Evolutionary conservation across 2,797 vertebrate species (phyloP).

Genomic region (Xenops minutus): DNA sequence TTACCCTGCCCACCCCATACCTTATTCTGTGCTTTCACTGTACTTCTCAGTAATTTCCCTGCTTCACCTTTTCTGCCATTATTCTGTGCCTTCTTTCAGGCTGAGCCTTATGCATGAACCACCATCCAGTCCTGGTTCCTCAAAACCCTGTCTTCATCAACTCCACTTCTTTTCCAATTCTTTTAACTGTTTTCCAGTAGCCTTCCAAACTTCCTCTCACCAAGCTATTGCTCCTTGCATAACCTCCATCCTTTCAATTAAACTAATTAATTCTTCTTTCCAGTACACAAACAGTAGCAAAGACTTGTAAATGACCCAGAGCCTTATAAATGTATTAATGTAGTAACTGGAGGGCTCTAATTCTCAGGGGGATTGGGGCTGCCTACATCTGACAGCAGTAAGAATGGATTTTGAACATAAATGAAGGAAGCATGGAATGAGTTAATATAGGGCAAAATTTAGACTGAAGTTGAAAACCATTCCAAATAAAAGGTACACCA

Average conservation of each 20-base stretch:
- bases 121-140: neutral
- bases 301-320: neutral
- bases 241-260: neutral
- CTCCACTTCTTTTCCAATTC: neutral
- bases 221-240: neutral
- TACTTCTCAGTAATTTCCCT: neutral
- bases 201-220: slow-evolving; percentile 9
- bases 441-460: neutral
- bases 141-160: neutral
- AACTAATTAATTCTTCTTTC: neutral
- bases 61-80: neutral
- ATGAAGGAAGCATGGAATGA: neutral
- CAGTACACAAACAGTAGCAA: neutral
- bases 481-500: neutral
- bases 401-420: neutral
- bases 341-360: neutral
- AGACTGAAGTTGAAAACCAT: neutral
- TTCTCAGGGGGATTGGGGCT: neutral
- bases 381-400: neutral
- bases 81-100: neutral
- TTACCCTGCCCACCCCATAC: neutral
- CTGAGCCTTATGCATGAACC: neutral
- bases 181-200: neutral
- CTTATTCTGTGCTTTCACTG: neutral
- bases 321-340: neutral